Conservation (phyloP, 1,140 invertebrate genomes). For the Magallana gigas region DNA sequence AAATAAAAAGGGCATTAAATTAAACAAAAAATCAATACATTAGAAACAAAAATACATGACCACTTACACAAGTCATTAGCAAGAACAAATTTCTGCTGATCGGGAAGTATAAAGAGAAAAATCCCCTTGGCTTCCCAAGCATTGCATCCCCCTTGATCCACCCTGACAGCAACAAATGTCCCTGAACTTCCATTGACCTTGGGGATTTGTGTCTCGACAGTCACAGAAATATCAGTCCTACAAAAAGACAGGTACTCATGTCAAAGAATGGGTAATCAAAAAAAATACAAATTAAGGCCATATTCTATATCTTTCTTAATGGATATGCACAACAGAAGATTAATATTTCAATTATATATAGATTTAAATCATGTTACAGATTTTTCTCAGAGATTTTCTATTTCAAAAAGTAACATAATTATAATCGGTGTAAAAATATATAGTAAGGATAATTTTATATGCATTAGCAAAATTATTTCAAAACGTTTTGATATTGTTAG, state of each 20-base stretch:
- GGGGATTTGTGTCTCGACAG: conserved; percentile 64
- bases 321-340: too few relatives aligned
- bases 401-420: too few relatives aligned
- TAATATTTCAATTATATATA: too few relatives aligned
- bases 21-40: too few relatives aligned
- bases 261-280: background rate
- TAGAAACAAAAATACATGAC: background rate
- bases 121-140: conserved; percentile 63
- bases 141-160: conserved; percentile 64
- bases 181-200: conserved; percentile 68
- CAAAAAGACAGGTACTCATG: background rate
- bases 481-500: too few relatives aligned
- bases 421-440: too few relatives aligned
- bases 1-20: too few relatives aligned
- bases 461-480: too few relatives aligned
- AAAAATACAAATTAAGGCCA: background rate
- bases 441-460: too few relatives aligned
- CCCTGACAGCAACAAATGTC: conserved; percentile 72
- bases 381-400: too few relatives aligned
- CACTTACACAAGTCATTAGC: conserved; percentile 68
- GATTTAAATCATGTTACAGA: too few relatives aligned
- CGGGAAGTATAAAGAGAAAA: conserved; percentile 70
- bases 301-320: too few relatives aligned
- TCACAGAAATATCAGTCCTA: conserved; percentile 71
- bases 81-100: conserved; percentile 61